phyloP scores from a whole-genome alignment of 2,113 vertebrate genomes.

The Actenoides lindsayi region DNA sequence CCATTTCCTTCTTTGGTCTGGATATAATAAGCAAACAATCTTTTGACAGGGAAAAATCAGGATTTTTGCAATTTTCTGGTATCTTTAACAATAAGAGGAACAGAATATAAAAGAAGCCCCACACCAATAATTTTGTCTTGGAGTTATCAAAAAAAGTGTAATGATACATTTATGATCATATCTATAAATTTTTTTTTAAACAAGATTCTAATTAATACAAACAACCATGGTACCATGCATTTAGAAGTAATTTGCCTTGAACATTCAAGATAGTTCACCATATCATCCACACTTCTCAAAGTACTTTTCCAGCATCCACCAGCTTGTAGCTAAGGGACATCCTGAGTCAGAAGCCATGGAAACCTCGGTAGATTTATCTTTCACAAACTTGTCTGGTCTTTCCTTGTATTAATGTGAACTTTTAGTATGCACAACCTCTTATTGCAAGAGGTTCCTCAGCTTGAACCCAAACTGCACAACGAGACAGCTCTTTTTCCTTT shows the following conservation, averaged over 20 bases:
- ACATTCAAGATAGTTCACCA: not conserved
- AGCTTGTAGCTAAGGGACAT: not conserved
- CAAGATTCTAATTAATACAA: not conserved
- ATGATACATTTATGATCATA: not conserved
- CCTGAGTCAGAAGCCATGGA: not conserved
- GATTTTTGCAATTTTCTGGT: not conserved
- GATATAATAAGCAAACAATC: not conserved
- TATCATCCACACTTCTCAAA: not conserved
- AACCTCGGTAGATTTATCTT: not conserved
- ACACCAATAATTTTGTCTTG: not conserved
- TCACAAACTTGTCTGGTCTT: not conserved
- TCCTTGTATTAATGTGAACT: not conserved
- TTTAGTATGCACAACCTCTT: not conserved
- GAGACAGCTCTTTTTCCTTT: not conserved
- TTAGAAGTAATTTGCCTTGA: not conserved
- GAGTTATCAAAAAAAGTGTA: not conserved
- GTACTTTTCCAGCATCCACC: not conserved
- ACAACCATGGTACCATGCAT: not conserved
- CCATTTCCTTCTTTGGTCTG: not conserved
- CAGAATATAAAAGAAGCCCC: not conserved
- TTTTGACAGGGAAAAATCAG: not conserved
- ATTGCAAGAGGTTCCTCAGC: not conserved
- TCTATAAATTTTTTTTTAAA: not conserved
- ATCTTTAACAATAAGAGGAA: not conserved
- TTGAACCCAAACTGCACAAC: not conserved